Percentiles rank a stretch among this genome's conserved stretches.
Conservation (phyloP, 1,140 invertebrate species). For the Daktulosphaira vitifoliae region DNA sequence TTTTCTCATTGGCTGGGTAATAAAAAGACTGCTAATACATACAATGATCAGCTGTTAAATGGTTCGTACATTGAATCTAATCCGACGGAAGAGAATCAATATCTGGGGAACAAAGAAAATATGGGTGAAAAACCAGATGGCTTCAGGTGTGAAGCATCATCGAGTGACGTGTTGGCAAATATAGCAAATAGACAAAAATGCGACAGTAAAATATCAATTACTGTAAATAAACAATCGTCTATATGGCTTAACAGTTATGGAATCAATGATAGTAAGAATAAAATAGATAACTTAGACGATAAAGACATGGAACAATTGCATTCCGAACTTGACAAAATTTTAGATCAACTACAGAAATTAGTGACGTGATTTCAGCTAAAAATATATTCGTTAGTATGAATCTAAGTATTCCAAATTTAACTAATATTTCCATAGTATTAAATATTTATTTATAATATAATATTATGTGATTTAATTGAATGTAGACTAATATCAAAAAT, state of each 20-base stretch:
- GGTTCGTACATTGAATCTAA: not conserved
- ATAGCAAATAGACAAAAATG: not conserved
- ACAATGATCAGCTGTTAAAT: not conserved
- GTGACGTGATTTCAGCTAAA: too few relatives aligned
- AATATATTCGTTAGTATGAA: too few relatives aligned
- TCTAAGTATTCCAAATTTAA: too few relatives aligned
- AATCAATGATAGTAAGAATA: not conserved
- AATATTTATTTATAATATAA: too few relatives aligned
- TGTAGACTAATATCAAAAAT: too few relatives aligned
- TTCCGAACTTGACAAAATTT: slow-evolving; percentile 50
- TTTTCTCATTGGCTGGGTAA: slow-evolving; percentile 10
- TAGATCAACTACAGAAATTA: slow-evolving; percentile 52
- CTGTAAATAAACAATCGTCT: slow-evolving; percentile 1
- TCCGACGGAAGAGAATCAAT: too few relatives aligned
- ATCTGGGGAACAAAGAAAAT: slow-evolving; percentile 5
- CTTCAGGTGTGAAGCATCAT: not conserved
- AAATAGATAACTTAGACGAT: not conserved
- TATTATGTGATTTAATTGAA: too few relatives aligned
- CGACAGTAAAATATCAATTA: not conserved
- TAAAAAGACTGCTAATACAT: not conserved
- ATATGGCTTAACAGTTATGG: slow-evolving; percentile 16
- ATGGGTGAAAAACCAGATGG: not conserved
- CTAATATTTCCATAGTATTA: too few relatives aligned
- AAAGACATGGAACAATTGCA: slow-evolving; percentile 47
- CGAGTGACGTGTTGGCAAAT: not conserved